These are phyloP conservation scores for Rattus norvegicus DNA, from an alignment of 2,113 vertebrate genomes.

Conservation along the genomic window GRCr8 NC_086032.1:1664501-1665000, in stretches of 20 bases:
- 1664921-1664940: slow-evolving; percentile 86
- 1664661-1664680: not conserved
- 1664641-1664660: not conserved
- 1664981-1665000: slow-evolving; percentile 83
- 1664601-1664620: too few species aligned
- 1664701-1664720: too few species aligned
- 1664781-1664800: too few species aligned
- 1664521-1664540: too few species aligned
- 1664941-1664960: slow-evolving; percentile 85
- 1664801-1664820: not conserved
- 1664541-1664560: too few species aligned
- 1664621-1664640: too few species aligned
- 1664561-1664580: too few species aligned
- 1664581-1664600: too few species aligned
- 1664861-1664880: slow-evolving; percentile 21
- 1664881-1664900: slow-evolving; percentile 45
- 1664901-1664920: slow-evolving; percentile 88
- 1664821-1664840: not conserved
- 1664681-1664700: slow-evolving; percentile 15
- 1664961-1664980: slow-evolving; percentile 81
- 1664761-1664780: too few species aligned
- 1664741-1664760: too few species aligned
- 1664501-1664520: too few species aligned
- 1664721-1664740: too few species aligned
- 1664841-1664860: not conserved